Percentiles rank a stretch among this genome's conserved stretches.
phyloP scores from a whole-genome alignment of 2,888 invertebrate genomes.

The Calliphora vomitoria region DNA sequence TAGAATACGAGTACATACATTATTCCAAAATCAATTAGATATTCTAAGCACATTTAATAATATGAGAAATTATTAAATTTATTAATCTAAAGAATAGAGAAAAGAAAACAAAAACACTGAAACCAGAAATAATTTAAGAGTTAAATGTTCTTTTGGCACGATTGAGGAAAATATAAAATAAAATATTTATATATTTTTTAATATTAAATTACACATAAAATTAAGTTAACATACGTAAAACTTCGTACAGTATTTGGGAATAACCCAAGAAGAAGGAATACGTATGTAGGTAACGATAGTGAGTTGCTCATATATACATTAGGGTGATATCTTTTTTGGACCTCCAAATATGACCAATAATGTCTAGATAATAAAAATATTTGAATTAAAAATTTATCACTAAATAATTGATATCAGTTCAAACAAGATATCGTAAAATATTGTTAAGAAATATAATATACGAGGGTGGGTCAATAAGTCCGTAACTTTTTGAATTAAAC shows the following conservation, averaged over 20 bases:
- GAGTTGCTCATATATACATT: too few species aligned
- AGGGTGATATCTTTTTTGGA: too few species aligned
- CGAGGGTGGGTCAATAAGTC: too few species aligned
- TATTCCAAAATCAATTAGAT: slow-evolving; percentile 17
- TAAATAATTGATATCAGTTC: too few species aligned
- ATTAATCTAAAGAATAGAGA: neutral
- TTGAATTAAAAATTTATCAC: too few species aligned
- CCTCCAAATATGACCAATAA: too few species aligned
- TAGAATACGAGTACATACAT: neutral
- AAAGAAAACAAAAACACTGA: neutral
- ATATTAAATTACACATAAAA: neutral
- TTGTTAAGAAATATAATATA: too few species aligned
- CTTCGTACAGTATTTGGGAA: slow-evolving; percentile 20
- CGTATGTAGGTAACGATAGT: neutral
- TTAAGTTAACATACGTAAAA: neutral
- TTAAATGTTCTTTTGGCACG: slow-evolving; percentile 11
- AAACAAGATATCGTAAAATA: too few species aligned
- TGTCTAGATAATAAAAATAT: too few species aligned
- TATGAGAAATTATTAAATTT: slow-evolving; percentile 56
- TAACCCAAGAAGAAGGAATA: slow-evolving; percentile 34
- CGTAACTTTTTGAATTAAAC: too few species aligned
- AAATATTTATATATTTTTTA: too few species aligned
- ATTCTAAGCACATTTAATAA: slow-evolving; percentile 42
- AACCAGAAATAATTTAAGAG: neutral
- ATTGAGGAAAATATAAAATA: neutral